Conservation (phyloP, 2,888 invertebrate genomes). For the Amiota minor region DNA sequence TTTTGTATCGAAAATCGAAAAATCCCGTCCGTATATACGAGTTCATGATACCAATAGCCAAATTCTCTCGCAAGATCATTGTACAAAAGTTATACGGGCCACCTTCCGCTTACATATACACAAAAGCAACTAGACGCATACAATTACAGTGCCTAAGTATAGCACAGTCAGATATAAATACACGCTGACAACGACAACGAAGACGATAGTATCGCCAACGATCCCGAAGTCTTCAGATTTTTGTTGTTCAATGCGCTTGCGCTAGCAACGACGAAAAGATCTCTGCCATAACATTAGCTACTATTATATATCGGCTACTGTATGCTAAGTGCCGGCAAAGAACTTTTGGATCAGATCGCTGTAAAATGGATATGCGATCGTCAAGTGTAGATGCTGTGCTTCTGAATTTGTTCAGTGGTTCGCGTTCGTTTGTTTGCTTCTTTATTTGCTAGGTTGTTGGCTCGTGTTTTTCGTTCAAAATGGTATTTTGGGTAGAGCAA, state of each 20-base stretch:
- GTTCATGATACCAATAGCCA: constrained; percentile 23
- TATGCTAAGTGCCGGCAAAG: neutral
- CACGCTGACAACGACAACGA: no score
- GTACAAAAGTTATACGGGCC: neutral
- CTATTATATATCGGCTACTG: neutral
- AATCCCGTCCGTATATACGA: neutral
- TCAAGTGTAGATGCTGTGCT: neutral
- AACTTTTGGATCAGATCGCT: neutral
- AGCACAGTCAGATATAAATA: constrained; percentile 3
- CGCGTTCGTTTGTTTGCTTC: constrained; percentile 2
- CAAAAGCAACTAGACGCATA: neutral
- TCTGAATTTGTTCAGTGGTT: neutral
- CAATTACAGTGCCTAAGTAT: constrained; percentile 27
- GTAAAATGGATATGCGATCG: constrained; percentile 11
- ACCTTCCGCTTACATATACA: constrained; percentile 10
- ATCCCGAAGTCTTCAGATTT: no score
- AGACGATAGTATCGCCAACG: no score
- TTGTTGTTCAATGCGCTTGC: constrained; percentile 20
- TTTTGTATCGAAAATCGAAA: constrained; percentile 21
- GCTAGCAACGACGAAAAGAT: constrained; percentile 7
- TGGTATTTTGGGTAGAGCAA: constrained; percentile 33
- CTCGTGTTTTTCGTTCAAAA: constrained; percentile 18
- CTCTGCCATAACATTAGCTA: neutral
- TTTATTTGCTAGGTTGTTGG: neutral
- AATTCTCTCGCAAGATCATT: constrained; percentile 1